A percentile compares a stretch with the other conserved stretches of the same genome.
phyloP scores from a whole-genome alignment of 1,140 invertebrate species.

The Dinoponera quadriceps region DNA sequence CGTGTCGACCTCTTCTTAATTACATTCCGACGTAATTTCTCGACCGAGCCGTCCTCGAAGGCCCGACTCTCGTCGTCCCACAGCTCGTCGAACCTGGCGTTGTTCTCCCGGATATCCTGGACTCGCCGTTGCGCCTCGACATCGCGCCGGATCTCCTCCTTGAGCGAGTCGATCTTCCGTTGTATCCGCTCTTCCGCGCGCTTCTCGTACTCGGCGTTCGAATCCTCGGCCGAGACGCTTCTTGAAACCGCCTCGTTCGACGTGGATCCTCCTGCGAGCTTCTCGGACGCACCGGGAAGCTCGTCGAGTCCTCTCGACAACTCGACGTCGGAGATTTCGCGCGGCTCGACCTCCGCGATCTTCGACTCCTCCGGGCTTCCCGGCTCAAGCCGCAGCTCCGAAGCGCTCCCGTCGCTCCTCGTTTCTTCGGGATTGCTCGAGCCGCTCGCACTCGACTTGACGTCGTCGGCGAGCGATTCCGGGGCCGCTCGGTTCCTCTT shows the following conservation, averaged over 20 bases:
- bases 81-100: conserved; percentile 69
- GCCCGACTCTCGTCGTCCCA: conserved; percentile 12
- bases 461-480: neutral
- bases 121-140: conserved; percentile 66
- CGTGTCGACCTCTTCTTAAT: conserved; percentile 49
- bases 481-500: conserved; percentile 20
- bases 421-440: neutral
- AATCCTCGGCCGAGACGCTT: neutral
- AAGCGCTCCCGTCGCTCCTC: neutral
- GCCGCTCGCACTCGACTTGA: neutral
- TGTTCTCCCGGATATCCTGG: conserved; percentile 72
- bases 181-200: conserved; percentile 71
- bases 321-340: neutral
- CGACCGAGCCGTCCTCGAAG: neutral
- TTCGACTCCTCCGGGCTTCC: neutral
- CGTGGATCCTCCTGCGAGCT: neutral
- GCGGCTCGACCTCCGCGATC: too few relatives aligned
- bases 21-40: conserved; percentile 1
- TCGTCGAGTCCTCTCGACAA: neutral
- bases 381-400: too few relatives aligned
- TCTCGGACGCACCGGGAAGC: neutral
- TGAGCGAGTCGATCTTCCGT: conserved; percentile 75
- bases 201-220: conserved; percentile 66
- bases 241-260: neutral
- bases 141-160: conserved; percentile 75